Conservation (phyloP, 2,113 vertebrate species). For the Oenanthe melanoleuca region DNA sequence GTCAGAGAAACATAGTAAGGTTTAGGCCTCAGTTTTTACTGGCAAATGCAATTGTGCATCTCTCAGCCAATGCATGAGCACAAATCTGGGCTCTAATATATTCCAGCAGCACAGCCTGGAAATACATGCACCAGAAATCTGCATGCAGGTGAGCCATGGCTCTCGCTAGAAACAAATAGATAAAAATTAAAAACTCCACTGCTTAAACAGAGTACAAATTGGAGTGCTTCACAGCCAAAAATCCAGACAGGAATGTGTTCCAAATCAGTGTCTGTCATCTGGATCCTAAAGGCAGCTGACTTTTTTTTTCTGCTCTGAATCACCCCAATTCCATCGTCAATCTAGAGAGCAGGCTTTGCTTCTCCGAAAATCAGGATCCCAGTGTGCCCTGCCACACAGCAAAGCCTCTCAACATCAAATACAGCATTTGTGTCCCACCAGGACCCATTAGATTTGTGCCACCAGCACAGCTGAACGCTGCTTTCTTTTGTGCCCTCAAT, state of each 20-base stretch:
- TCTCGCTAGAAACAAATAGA: background rate
- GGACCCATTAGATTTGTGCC: background rate
- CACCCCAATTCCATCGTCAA: background rate
- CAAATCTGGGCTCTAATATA: background rate
- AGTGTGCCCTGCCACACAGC: background rate
- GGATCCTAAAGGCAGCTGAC: background rate
- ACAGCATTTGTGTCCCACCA: background rate
- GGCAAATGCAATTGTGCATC: background rate
- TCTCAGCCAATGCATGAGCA: background rate
- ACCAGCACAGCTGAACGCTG: background rate
- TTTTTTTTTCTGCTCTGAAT: conserved; percentile 7
- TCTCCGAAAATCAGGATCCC: background rate
- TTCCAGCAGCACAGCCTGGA: background rate
- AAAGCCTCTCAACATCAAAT: background rate
- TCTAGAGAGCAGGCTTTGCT: background rate
- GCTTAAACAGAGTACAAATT: background rate
- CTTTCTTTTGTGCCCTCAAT: background rate
- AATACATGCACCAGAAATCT: background rate
- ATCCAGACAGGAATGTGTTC: background rate
- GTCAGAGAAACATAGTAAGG: background rate
- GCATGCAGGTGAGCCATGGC: background rate
- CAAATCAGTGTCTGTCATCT: background rate
- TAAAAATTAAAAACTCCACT: background rate
- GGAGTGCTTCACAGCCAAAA: background rate
- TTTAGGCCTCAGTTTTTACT: background rate